Conservation (phyloP, 2,797 vertebrate genomes). For the Micropoecilia bifurca region DNA sequence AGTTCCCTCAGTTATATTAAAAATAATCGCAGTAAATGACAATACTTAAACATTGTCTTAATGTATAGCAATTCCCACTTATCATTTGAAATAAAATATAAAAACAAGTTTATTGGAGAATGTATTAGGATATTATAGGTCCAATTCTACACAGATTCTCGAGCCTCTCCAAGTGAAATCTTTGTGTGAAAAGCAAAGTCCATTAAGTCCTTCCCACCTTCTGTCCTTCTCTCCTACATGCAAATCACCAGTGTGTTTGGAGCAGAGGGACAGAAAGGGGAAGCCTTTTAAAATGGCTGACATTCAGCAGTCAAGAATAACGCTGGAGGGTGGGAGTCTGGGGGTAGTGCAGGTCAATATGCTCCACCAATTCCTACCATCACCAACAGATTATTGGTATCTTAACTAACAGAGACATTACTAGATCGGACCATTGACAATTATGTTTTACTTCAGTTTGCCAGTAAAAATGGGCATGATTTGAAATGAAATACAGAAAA, state of each 20-base stretch:
- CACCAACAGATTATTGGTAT: slow-evolving; percentile 29
- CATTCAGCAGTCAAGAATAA: slow-evolving; percentile 73
- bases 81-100: not conserved
- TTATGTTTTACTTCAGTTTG: not conserved
- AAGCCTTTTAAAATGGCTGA: slow-evolving; percentile 82
- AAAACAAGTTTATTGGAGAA: slow-evolving; percentile 10
- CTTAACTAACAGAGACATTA: slow-evolving; percentile 12
- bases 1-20: slow-evolving; percentile 16
- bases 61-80: not conserved
- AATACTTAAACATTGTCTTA: not conserved
- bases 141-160: slow-evolving; percentile 49
- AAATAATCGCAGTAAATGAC: not conserved
- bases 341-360: slow-evolving; percentile 50
- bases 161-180: slow-evolving; percentile 56
- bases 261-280: slow-evolving; percentile 73
- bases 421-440: slow-evolving; percentile 11
- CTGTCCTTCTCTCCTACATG: slow-evolving; percentile 60
- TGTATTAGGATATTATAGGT: slow-evolving; percentile 31
- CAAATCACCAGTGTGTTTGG: slow-evolving; percentile 69
- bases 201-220: slow-evolving; percentile 69
- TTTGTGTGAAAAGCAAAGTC: slow-evolving; percentile 57
- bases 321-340: slow-evolving; percentile 41
- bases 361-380: slow-evolving; percentile 42
- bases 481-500: slow-evolving; percentile 3
- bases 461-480: not conserved